These are phyloP conservation scores for Daubentonia madagascariensis DNA, from an alignment of 2,113 vertebrate genomes.

Conservation along the genomic window DNA sequence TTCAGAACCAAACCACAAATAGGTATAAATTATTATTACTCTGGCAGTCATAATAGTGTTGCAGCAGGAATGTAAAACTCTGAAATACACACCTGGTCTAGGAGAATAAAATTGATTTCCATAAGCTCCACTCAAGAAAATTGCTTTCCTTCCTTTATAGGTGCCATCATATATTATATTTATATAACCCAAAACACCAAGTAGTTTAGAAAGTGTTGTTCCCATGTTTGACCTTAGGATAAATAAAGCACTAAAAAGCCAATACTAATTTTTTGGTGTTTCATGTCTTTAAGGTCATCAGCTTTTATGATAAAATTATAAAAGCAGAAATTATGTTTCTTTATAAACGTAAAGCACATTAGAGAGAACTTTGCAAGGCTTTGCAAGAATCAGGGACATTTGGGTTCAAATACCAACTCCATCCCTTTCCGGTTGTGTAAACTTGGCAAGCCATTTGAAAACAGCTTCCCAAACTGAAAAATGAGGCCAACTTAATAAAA, in stretches of 20 bases:
- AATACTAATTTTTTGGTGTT: not conserved
- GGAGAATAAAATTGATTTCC: not conserved
- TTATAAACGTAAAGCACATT: not conserved
- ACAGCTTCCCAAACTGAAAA: not conserved
- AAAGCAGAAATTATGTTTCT: not conserved
- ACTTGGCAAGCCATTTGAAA: not conserved
- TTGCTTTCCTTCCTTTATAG: not conserved
- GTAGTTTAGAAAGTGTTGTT: not conserved
- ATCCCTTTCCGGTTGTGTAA: not conserved
- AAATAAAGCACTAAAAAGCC: not conserved
- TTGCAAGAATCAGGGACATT: not conserved
- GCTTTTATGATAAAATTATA: not conserved
- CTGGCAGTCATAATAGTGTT: not conserved
- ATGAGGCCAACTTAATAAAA: not conserved
- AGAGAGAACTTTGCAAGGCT: not conserved
- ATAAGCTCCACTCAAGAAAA: not conserved
- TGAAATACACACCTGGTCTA: not conserved
- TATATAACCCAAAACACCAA: not conserved
- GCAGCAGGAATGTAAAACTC: not conserved
- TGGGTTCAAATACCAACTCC: not conserved
- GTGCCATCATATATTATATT: not conserved
- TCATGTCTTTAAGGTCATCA: not conserved
- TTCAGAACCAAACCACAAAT: not conserved
- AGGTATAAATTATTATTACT: not conserved
- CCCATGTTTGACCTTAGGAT: not conserved